These are phyloP conservation scores for Brevimyrus niger DNA, from an alignment of 2,113 vertebrate species.

Conservation along the genomic window DNA sequence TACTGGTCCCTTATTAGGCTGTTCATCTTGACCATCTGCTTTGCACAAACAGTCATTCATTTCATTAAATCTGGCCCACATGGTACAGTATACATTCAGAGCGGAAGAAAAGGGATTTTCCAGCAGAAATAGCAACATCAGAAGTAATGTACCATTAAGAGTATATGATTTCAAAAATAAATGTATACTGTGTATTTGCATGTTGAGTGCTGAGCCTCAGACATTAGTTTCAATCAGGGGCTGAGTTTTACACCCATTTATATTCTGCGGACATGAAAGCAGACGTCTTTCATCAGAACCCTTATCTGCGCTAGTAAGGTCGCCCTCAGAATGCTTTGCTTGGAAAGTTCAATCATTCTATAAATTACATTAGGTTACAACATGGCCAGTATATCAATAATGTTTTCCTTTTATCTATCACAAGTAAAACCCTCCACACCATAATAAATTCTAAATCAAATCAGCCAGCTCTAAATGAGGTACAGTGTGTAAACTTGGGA, in stretches of 20 bases:
- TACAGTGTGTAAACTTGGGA: neutral
- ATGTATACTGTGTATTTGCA: neutral
- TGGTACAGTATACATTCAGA: neutral
- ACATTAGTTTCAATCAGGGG: slow-evolving; percentile 5
- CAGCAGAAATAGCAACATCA: neutral
- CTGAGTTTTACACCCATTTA: neutral
- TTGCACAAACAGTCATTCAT: neutral
- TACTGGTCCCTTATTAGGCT: neutral
- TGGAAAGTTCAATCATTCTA: neutral
- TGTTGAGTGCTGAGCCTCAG: neutral
- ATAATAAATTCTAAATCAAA: neutral
- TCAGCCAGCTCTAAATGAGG: neutral
- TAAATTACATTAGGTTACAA: neutral
- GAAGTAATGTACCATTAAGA: neutral
- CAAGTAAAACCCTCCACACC: neutral
- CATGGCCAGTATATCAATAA: neutral
- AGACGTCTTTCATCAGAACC: neutral
- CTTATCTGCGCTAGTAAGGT: neutral
- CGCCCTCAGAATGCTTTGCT: neutral
- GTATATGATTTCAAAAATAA: neutral
- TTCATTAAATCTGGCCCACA: neutral
- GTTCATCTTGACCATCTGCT: neutral
- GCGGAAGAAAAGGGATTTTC: neutral
- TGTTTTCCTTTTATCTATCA: slow-evolving; percentile 4
- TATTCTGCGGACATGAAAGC: neutral